Percentiles rank a stretch among this genome's conserved stretches.
Evolutionary conservation across 2,113 vertebrate genomes (phyloP).

Genomic region (Saccopteryx bilineata): DNA sequence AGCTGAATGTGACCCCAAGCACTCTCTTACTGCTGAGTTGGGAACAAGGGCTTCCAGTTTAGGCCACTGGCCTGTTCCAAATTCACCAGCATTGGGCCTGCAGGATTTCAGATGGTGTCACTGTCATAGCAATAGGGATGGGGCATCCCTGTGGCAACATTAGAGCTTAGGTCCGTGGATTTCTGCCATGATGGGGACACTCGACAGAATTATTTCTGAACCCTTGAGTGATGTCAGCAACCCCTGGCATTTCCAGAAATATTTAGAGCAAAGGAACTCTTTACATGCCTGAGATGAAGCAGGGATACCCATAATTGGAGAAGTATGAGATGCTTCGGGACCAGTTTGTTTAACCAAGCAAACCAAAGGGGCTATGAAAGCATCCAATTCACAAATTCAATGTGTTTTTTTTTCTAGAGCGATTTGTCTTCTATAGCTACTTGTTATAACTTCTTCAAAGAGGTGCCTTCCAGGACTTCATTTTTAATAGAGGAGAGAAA

Average conservation of each 20-base stretch:
- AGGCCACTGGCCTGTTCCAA: not conserved
- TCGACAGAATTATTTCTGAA: not conserved
- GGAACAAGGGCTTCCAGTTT: not conserved
- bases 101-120: not conserved
- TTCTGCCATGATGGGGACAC: not conserved
- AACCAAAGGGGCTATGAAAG: not conserved
- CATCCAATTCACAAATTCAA: not conserved
- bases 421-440: not conserved
- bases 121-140: not conserved
- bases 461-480: not conserved
- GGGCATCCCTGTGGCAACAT: not conserved
- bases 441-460: constrained; percentile 10
- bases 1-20: not conserved
- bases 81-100: not conserved
- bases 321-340: constrained; percentile 27
- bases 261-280: constrained; percentile 43
- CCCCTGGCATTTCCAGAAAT: constrained; percentile 51
- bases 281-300: constrained; percentile 5
- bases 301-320: not conserved
- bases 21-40: not conserved
- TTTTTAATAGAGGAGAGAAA: constrained; percentile 55
- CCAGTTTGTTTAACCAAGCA: constrained; percentile 33
- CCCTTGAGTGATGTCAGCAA: not conserved
- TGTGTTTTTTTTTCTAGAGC: not conserved
- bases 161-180: not conserved